Evolutionary conservation across 2,888 invertebrate species (phyloP).

Genomic region (Phaonia tiefii): DNA sequence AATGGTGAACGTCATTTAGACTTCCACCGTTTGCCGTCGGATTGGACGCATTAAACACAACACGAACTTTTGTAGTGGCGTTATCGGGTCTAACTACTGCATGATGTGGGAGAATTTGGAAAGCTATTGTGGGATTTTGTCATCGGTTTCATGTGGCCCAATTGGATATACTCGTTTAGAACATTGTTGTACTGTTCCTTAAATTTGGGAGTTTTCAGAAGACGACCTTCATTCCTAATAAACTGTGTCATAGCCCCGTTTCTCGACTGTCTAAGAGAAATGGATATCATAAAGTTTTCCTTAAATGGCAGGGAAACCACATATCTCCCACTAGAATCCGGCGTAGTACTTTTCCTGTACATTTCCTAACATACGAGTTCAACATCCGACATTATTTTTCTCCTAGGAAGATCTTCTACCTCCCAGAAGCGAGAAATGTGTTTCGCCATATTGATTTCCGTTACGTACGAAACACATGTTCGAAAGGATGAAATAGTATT

Average conservation of each 20-base stretch:
- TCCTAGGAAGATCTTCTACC: not conserved
- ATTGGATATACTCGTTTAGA: not conserved
- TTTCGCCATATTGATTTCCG: not conserved
- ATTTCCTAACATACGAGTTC: too few relatives aligned
- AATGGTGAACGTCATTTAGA: not conserved
- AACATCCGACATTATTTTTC: not conserved
- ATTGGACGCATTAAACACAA: not conserved
- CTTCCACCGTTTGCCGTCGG: not conserved
- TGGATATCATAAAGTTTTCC: not conserved
- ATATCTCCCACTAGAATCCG: not conserved
- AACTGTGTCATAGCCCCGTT: not conserved
- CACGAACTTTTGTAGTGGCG: not conserved
- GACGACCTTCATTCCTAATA: not conserved
- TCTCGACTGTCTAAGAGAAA: not conserved
- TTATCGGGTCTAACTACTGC: not conserved
- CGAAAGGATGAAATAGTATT: not conserved
- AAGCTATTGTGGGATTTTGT: too few relatives aligned
- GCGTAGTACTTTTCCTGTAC: not conserved
- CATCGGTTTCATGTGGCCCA: not conserved
- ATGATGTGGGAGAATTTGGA: not conserved
- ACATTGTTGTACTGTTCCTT: not conserved
- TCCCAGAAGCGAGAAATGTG: not conserved
- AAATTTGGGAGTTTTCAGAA: not conserved
- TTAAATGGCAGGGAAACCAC: not conserved
- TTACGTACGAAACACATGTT: not conserved